Percentiles rank a stretch among this genome's conserved stretches.
Evolutionary conservation across 2,797 vertebrate genomes (phyloP).

Genomic region (Enoplosus armatus): DNA sequence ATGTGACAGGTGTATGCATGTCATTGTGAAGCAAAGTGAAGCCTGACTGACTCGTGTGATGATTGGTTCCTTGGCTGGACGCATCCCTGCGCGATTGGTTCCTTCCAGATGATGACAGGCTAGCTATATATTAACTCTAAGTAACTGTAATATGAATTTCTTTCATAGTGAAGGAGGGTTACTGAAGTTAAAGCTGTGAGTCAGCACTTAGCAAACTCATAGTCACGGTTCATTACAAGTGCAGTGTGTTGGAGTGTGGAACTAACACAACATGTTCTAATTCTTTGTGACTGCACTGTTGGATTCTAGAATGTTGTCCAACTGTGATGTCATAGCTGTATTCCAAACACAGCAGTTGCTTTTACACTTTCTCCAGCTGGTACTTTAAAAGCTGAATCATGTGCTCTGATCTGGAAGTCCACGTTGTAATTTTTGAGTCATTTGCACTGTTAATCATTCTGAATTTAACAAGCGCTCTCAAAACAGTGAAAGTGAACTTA

Average conservation of each 20-base stretch:
- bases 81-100: neutral
- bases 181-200: neutral
- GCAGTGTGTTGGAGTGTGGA: neutral
- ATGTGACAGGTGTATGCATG: neutral
- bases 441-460: conserved; percentile 14
- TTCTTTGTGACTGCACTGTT: neutral
- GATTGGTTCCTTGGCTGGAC: neutral
- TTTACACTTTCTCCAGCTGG: conserved; percentile 17
- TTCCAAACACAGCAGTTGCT: conserved; percentile 10
- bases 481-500: conserved; percentile 17
- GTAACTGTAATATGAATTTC: neutral
- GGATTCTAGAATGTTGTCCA: neutral
- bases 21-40: conserved; percentile 2
- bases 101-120: neutral
- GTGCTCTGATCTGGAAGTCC: conserved; percentile 19
- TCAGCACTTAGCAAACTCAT: neutral
- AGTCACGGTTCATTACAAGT: neutral
- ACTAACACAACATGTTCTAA: neutral
- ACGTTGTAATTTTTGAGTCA: conserved; percentile 3
- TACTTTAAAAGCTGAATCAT: conserved; percentile 5
- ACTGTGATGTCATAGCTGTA: neutral
- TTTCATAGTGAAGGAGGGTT: neutral
- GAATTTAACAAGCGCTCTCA: neutral
- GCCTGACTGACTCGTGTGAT: neutral
- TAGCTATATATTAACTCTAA: neutral